These are phyloP conservation scores for Pipistrellus nathusii DNA, from an alignment of 2,797 vertebrate genomes.

Conservation along the genomic window DNA sequence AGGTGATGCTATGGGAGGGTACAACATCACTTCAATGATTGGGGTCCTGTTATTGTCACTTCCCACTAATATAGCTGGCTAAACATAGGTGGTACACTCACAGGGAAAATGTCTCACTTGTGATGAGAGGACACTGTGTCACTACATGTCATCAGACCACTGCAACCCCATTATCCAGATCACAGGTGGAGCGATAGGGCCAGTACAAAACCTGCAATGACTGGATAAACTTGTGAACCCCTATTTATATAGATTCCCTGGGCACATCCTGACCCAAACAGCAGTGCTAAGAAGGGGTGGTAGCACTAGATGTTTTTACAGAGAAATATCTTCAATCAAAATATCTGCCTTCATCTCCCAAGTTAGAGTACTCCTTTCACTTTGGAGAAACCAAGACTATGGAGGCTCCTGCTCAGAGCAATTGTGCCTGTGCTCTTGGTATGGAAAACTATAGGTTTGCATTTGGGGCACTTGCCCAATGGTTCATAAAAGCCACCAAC, in stretches of 20 bases:
- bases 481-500: not conserved
- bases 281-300: fast-evolving
- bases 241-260: not conserved
- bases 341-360: slow-evolving; percentile 43
- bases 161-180: too few species aligned
- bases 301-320: not conserved
- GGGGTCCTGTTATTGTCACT: not conserved
- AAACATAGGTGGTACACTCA: not conserved
- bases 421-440: not conserved
- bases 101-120: fast-evolving
- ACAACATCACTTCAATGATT: not conserved
- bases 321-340: slow-evolving; percentile 64
- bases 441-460: not conserved
- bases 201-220: not conserved
- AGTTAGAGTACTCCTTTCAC: not conserved
- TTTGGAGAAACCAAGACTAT: not conserved
- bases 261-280: not conserved
- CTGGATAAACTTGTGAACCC: not conserved
- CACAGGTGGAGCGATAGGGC: fast-evolving
- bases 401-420: not conserved
- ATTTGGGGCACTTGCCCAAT: not conserved
- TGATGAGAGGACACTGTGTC: not conserved
- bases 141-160: not conserved
- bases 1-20: not conserved
- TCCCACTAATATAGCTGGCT: not conserved